A percentile compares a stretch with the other conserved stretches of the same genome.
Conservation (phyloP, 2,797 vertebrate genomes). For the Capromys pilorides region DNA sequence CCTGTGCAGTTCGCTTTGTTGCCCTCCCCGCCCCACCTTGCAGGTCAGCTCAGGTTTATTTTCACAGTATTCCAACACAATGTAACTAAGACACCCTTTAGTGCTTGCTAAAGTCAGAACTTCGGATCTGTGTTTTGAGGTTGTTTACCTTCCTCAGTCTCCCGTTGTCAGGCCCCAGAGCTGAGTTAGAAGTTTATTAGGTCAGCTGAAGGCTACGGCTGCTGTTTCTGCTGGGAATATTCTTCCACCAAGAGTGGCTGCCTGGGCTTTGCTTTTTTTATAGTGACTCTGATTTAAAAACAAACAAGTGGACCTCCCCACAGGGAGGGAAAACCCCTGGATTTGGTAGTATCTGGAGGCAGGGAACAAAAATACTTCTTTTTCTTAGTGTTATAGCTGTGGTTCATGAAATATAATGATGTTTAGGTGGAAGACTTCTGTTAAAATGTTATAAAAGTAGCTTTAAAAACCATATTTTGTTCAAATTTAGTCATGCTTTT, state of each 20-base stretch:
- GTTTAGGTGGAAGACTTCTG: background rate
- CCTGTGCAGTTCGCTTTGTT: background rate
- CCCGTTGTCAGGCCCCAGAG: background rate
- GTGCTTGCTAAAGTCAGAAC: background rate
- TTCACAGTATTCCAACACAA: background rate
- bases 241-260: background rate
- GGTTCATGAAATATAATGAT: background rate
- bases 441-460: background rate
- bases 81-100: background rate
- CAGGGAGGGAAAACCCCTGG: background rate
- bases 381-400: background rate
- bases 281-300: background rate
- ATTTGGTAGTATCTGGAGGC: background rate
- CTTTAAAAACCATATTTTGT: background rate
- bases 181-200: background rate
- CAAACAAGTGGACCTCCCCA: too few relatives aligned
- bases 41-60: background rate
- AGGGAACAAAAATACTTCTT: constrained; percentile 2
- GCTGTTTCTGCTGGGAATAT: background rate
- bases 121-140: constrained; percentile 7
- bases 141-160: background rate
- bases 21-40: background rate
- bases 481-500: background rate
- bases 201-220: background rate
- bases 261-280: background rate